A percentile compares a stretch with the other conserved stretches of the same genome.
Conservation (phyloP, 2,888 invertebrate species). For the Aelia acuminata region DNA sequence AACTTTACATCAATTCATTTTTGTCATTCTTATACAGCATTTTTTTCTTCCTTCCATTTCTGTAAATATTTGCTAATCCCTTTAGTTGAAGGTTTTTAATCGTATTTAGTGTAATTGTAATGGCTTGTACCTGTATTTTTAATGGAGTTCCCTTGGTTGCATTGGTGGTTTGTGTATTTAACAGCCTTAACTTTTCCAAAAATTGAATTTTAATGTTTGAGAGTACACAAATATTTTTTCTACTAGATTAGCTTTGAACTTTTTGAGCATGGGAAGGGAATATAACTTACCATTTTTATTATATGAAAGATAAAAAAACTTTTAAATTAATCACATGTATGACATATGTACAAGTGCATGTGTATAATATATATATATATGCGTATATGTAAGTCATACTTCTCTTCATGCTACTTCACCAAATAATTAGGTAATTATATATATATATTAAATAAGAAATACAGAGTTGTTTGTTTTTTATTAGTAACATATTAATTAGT, state of each 20-base stretch:
- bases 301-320: neutral
- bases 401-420: slow-evolving; percentile 34
- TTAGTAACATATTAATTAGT: slow-evolving; percentile 39
- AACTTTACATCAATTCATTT: neutral
- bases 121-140: slow-evolving; percentile 38
- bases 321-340: slow-evolving; percentile 19
- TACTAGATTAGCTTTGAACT: slow-evolving; percentile 8
- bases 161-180: slow-evolving; percentile 38
- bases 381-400: neutral
- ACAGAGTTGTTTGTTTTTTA: neutral
- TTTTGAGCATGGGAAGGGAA: slow-evolving; percentile 33
- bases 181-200: neutral
- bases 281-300: slow-evolving; percentile 7
- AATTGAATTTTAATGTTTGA: neutral
- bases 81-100: slow-evolving; percentile 44
- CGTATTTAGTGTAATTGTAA: slow-evolving; percentile 43
- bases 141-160: slow-evolving; percentile 26
- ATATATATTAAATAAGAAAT: neutral
- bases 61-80: slow-evolving; percentile 34
- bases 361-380: neutral
- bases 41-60: slow-evolving; percentile 18
- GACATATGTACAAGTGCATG: neutral
- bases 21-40: neutral
- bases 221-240: slow-evolving; percentile 32
- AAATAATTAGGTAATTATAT: slow-evolving; percentile 46